Evolutionary conservation across 2,113 vertebrate genomes (phyloP).

Genomic region (Scopus umbretta): DNA sequence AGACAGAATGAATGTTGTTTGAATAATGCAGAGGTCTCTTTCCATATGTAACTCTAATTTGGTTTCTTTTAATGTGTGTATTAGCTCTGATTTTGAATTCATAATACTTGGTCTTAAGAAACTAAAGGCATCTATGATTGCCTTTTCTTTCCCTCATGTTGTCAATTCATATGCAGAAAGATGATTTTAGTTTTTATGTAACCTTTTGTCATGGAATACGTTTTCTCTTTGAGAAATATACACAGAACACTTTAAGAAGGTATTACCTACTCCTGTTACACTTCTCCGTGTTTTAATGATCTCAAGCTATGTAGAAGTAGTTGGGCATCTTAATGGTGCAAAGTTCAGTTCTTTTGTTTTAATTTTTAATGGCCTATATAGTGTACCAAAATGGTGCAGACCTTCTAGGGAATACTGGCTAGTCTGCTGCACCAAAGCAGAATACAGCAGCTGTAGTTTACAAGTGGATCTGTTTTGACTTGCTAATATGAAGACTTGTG

Average conservation of each 20-base stretch:
- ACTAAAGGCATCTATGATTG: background rate
- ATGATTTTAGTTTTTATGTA: background rate
- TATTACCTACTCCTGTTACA: background rate
- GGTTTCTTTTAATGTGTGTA: background rate
- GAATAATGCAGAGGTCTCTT: background rate
- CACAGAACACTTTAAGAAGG: background rate
- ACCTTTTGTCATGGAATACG: background rate
- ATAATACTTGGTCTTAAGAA: background rate
- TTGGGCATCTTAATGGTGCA: background rate
- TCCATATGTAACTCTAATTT: background rate
- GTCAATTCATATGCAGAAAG: background rate
- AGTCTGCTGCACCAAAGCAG: background rate
- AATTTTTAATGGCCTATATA: background rate
- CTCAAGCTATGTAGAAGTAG: background rate
- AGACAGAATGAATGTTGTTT: background rate
- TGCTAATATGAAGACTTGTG: background rate
- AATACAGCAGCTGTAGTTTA: background rate
- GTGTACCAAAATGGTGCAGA: background rate
- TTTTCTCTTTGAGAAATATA: background rate
- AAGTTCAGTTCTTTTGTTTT: background rate
- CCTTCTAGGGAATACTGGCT: background rate
- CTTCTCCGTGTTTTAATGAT: background rate
- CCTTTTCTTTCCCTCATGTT: background rate
- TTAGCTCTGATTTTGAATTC: background rate
- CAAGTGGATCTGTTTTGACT: background rate